Conservation (phyloP, 1,140 invertebrate genomes). For the Tetramorium alpestre region DNA sequence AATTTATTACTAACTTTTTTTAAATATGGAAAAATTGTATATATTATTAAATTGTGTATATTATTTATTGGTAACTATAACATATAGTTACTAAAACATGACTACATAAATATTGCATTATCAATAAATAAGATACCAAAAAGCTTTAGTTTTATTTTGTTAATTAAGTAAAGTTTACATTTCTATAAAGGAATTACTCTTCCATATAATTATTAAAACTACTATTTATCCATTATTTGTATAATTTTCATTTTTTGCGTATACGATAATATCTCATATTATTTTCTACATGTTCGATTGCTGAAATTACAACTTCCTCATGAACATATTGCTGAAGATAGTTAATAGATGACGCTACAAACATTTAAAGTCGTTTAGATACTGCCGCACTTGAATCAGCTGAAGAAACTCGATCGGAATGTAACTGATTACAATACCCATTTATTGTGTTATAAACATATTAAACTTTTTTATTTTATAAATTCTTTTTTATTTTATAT, state of each 20-base stretch:
- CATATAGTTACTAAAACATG: too few species aligned
- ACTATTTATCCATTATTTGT: background rate
- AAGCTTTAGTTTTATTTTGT: background rate
- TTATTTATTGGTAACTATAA: background rate
- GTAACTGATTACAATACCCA: background rate
- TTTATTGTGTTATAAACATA: background rate
- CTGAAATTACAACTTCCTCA: background rate
- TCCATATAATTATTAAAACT: background rate
- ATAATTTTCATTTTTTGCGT: background rate
- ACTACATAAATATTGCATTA: background rate
- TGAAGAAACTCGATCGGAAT: background rate
- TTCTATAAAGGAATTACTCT: background rate
- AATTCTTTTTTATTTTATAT: background rate
- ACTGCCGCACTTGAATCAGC: background rate
- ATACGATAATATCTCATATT: background rate
- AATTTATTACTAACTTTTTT: background rate
- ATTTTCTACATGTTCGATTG: slow-evolving; percentile 44
- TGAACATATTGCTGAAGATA: background rate
- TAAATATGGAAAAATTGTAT: background rate
- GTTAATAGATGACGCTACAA: slow-evolving; percentile 38
- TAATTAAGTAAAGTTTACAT: background rate
- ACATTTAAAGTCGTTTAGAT: background rate
- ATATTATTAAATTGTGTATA: background rate
- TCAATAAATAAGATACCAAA: background rate
- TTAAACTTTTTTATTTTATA: background rate